Percentiles rank a stretch among this genome's conserved stretches.
These are phyloP conservation scores for Adelognathus sp. DNA, from an alignment of 2,888 invertebrate species.

Conservation along the genomic window DNA sequence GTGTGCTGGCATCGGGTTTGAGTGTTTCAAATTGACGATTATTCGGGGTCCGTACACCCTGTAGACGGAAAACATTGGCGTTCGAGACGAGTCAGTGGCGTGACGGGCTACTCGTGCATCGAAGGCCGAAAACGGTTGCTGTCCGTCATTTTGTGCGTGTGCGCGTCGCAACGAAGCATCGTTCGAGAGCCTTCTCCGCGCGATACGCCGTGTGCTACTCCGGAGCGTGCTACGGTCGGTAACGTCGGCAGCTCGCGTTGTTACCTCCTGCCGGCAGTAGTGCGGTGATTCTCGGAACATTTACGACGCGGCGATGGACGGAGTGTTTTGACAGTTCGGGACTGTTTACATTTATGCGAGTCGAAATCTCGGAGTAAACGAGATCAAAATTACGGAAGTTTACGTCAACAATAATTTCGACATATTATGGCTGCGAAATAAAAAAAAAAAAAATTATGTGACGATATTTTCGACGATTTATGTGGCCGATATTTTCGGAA, in stretches of 20 bases:
- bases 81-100: slow-evolving; percentile 9
- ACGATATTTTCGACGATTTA: not conserved
- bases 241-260: not conserved
- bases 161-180: slow-evolving; percentile 11
- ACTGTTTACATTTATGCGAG: not conserved
- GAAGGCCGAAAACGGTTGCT: slow-evolving; percentile 19
- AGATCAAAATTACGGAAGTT: no score
- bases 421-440: no score
- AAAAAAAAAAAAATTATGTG: slow-evolving; percentile 6
- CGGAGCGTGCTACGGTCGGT: not conserved
- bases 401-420: not conserved
- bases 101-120: slow-evolving; percentile 1
- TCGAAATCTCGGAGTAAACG: no score
- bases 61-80: slow-evolving; percentile 5
- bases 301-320: slow-evolving; percentile 8
- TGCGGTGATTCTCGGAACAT: not conserved
- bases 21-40: slow-evolving; percentile 5
- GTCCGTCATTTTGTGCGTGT: slow-evolving; percentile 15
- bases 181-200: slow-evolving; percentile 13
- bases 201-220: not conserved
- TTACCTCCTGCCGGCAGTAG: not conserved
- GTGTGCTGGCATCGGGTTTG: slow-evolving; percentile 2
- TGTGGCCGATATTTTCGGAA: not conserved
- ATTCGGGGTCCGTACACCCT: slow-evolving; percentile 18
- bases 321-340: not conserved